Evolutionary conservation across 2,113 vertebrate genomes (phyloP).

Genomic region (Melospiza melodia): DNA sequence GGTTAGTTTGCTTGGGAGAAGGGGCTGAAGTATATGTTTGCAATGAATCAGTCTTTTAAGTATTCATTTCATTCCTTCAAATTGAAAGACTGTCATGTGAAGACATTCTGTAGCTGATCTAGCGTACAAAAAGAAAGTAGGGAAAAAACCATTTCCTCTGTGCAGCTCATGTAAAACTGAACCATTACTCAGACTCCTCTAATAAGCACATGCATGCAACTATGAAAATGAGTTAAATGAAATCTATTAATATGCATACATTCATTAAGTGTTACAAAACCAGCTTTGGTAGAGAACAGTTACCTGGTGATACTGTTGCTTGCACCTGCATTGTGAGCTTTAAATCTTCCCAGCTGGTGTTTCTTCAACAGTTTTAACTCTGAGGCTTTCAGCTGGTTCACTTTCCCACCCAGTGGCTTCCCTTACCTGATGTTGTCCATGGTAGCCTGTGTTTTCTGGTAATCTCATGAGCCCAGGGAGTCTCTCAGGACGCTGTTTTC

Average conservation of each 20-base stretch:
- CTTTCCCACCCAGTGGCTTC: background rate
- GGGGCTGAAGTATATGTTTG: background rate
- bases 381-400: background rate
- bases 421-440: background rate
- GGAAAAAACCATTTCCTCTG: background rate
- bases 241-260: slow-evolving; percentile 10
- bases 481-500: background rate
- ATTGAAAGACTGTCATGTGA: background rate
- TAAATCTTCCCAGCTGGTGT: background rate
- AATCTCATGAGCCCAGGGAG: background rate
- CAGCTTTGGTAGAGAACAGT: slow-evolving; percentile 7
- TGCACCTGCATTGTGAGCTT: background rate
- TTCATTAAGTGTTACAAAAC: slow-evolving; percentile 35
- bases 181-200: slow-evolving; percentile 16
- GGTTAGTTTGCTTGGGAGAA: slow-evolving; percentile 1
- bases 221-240: slow-evolving; percentile 33
- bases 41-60: background rate
- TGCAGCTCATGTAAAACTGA: background rate
- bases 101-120: background rate
- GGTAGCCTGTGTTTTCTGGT: background rate
- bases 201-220: background rate
- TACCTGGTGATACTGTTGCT: slow-evolving; percentile 9
- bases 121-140: background rate
- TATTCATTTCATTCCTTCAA: background rate
- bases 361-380: background rate